Evolutionary conservation across 2,888 invertebrate genomes (phyloP), one percentile per base, ranked within the genome.

Genomic region (Apeira syringaria): DNA sequence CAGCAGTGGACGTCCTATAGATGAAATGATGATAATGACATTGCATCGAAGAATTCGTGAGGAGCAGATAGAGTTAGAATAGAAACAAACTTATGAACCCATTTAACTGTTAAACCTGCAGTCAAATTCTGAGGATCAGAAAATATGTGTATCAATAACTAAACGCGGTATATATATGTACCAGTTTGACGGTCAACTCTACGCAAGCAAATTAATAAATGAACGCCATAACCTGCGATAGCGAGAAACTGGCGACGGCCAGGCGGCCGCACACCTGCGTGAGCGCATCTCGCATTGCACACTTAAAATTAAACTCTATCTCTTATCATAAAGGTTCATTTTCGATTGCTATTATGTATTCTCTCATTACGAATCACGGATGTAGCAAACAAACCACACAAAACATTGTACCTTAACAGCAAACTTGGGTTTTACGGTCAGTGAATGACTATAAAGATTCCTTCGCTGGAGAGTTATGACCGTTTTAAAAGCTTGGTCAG

Each of bases 251-350:
- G 87, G 88, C 87, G 88, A 81, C 88, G 80, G 75, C 73, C 76
- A 76, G 88, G 79, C 88, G 88, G 81, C 70, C 71, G 87, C 71
- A 86, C 88, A 88, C 88, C 88, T 88, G 88, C 88, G 86, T 61
- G 61, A 58, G 74, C 77, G 75, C 87, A 87, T 87, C 88, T 79
- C 59, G 34, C 30, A 17, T 5, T 1, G 1, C 7, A 27, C 76
- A 69, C 33, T 3, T 35, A 4, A 73, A 64, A 50, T 41, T 35
- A 37, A 5, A 64, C 61, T 58, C 57, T 77, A 67, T 15, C 0
- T 0, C 2, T 0, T 1, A 0, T 0, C 0, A 0, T 0, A 70
- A 50, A 55, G 47, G 29, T 36, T 11, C 49, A 47, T 59, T 43
- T 68, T 1, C 7, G 9, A 8, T 7, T 51, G 53, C 3, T 3